Conservation (phyloP, 2,797 vertebrate species). For the Coreius guichenoti region DNA sequence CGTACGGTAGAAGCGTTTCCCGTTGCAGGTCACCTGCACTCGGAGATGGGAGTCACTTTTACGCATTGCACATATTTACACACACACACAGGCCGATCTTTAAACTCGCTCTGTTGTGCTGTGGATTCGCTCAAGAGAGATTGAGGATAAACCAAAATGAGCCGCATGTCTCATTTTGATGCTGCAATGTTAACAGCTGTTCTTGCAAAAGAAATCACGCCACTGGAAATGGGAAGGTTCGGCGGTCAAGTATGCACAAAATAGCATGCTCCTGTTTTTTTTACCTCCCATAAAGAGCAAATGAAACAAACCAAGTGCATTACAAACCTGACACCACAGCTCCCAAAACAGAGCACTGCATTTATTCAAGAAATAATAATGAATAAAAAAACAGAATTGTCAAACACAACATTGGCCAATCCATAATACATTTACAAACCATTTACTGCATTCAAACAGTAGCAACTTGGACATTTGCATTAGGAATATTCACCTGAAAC, state of each 20-base stretch:
- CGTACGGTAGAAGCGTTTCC: background rate
- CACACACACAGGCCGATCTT: background rate
- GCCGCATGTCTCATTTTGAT: background rate
- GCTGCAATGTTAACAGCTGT: background rate
- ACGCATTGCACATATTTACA: conserved; percentile 25
- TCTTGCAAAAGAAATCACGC: conserved; percentile 4
- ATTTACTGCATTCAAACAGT: background rate
- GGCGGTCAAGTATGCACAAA: background rate
- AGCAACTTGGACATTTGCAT: background rate
- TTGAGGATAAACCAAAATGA: background rate
- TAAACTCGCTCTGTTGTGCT: background rate
- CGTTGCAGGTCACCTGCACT: background rate
- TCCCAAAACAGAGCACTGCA: background rate
- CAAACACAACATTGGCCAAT: background rate
- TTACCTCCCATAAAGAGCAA: conserved; percentile 12
- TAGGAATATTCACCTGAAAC: background rate
- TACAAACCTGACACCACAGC: background rate
- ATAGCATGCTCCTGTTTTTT: background rate
- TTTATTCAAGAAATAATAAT: background rate
- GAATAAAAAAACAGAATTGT: background rate
- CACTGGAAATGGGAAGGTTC: conserved; percentile 6
- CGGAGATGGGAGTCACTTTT: background rate
- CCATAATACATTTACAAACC: background rate
- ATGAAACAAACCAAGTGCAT: conserved; percentile 2
- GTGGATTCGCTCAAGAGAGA: background rate